Base-by-base conservation (phyloP, 2,797 vertebrate species). In the Parauchenoglanis ngamensis region DNA sequence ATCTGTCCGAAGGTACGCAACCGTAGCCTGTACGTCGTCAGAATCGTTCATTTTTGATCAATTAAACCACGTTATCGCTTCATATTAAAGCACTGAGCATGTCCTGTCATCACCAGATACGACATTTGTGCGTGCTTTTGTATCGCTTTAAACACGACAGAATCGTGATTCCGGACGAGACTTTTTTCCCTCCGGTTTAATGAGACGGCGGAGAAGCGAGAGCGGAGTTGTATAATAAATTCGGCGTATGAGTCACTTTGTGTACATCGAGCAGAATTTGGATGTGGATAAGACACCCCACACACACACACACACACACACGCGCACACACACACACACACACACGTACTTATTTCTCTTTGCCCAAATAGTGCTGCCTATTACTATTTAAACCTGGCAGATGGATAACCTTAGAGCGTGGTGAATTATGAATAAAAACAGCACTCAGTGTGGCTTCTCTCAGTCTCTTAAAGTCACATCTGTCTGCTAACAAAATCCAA, bases 381-480 rank as follows among this genome's bases (percentile, higher is more conserved):
- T 79, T 49, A 6, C 77, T 46, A 2, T 65, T 65, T 49, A 82
- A 82, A 82, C 25, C 59, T 46, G 79, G 40, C 40, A 63, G 59
- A 82, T 61, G 78, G 78, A 80, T 80, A 59, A 82, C 79, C 59
- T 63, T n/a, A 46, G 79, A 82, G 23, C 40, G 13, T 82, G 25
- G 23, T 65, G 79, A 82, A 82, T 82, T 82, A n/a, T 82, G 79
- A 82, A 82, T 65, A 65, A 46, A 82, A 65, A 44, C 79, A 82
- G 40, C 40, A n/a, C 59, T 81, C 79, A 17, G 57, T 81, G 57
- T 54, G 35, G 28, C 82, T 81, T 81, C 59, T 28, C 68, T 84
- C 52, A 17, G 28, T 56, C 67, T 63, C 73, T 85, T 68, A 86
- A 83, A 90, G 86, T 63, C 83, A 84, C 78, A 87, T 86, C 83